Base-by-base conservation (phyloP, 2,113 vertebrate genomes). In the Cynocephalus volans region DNA sequence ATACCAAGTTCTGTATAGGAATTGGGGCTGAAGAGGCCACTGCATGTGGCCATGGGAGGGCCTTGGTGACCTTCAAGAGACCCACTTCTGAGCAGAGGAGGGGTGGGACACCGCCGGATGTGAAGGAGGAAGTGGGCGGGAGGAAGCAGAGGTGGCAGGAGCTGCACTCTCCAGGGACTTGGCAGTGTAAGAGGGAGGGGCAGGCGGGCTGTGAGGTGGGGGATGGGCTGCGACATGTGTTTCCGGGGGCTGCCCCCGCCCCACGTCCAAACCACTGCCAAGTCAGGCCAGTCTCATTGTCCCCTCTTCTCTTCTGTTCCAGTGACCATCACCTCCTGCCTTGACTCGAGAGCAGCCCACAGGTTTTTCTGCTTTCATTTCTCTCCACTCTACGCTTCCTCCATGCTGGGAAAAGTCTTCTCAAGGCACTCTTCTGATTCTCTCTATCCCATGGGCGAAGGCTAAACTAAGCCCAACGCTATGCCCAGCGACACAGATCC, bases 71-170 rank as follows among this genome's bases (percentile, higher is more conserved):
- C 94, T 96, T 98, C 90, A 54, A n/a, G 64, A 96, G 90, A 90
- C 73, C 19, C 88, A 52, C 58, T 96, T 80, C 81, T 90, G 76
- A 90, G 73, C 85, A 73, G 67, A 69, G 52, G 93, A 94, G 90
- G 81, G 80, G 8, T 2, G 88, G 89, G 93, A 76, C 41, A 60
- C 21, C 93, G 95, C 88, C 77, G 93, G 96, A 96, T 93, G 81
- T 96, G 97, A 87, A 54, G 73, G 36, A 91, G 67, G 93, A 70
- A n/a, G 93, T 95, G 91, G 93, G 96, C 0, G 41, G 79, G 79
- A 97, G 97, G 97, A 97, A 97, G 95, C 8, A 0, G 93, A 86
- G 95, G 91, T 19, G 96, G 89, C 95, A 96, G 96, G 95, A 90
- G 93, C 56, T 50, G 50, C 69, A 58, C 36, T 93, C 83, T 89